These are phyloP conservation scores for Petrocephalus zakoni DNA, from an alignment of 2,113 vertebrate species.

Conservation along the genomic window DNA sequence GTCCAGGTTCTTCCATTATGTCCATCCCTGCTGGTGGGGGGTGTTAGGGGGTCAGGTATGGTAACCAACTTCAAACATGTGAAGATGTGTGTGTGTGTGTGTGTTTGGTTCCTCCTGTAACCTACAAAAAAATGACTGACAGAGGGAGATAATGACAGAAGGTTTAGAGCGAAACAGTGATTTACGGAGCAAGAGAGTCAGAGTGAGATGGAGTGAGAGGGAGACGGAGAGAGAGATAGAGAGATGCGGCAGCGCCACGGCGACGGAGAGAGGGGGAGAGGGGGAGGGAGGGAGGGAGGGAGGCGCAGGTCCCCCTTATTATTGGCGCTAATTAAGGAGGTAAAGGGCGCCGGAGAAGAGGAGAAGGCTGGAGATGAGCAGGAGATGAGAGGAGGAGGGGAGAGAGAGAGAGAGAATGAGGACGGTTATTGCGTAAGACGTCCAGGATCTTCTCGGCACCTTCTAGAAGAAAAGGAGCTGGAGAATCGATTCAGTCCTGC, in stretches of 20 bases:
- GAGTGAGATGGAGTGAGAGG: constrained; percentile 42
- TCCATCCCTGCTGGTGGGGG: neutral
- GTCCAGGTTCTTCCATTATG: neutral
- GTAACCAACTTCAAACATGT: neutral
- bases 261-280: constrained; percentile 30
- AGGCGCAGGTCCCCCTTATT: neutral
- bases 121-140: constrained; percentile 41
- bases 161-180: constrained; percentile 31
- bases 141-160: constrained; percentile 31
- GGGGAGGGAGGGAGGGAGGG: constrained; percentile 9
- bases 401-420: constrained; percentile 31
- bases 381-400: constrained; percentile 22
- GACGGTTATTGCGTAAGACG: constrained; percentile 8
- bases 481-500: constrained; percentile 42
- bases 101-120: constrained; percentile 23
- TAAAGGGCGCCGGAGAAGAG: neutral
- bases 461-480: constrained; percentile 50
- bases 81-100: neutral
- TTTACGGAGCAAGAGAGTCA: constrained; percentile 28
- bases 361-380: neutral
- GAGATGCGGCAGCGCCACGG: neutral
- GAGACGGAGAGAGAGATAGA: constrained; percentile 23
- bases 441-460: constrained; percentile 22
- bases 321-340: constrained; percentile 15
- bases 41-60: neutral